Percentiles rank a stretch among this genome's conserved stretches.
phyloP scores from a whole-genome alignment of 2,797 vertebrate species.

The Anas flavirostris region DNA sequence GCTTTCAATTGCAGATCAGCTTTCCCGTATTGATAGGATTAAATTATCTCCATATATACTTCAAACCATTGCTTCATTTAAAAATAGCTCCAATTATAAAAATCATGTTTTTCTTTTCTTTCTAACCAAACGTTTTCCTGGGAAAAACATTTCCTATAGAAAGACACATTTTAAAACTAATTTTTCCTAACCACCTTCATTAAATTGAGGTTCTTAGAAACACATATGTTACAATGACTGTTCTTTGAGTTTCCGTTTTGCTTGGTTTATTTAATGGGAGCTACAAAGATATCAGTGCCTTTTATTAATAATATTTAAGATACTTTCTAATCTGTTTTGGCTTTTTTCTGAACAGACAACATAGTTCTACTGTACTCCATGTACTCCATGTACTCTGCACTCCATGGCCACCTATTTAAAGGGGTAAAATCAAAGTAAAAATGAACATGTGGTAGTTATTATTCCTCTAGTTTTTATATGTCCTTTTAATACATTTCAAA shows the following conservation, averaged over 20 bases:
- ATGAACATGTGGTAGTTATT: neutral
- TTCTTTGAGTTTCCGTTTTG: neutral
- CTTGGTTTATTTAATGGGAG: neutral
- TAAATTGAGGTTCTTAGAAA: neutral
- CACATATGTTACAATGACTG: neutral
- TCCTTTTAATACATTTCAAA: neutral
- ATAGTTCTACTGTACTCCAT: neutral
- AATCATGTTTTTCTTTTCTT: neutral
- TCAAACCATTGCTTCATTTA: neutral
- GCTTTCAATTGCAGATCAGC: neutral
- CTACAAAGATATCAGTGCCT: neutral
- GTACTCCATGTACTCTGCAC: neutral
- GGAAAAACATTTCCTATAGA: neutral
- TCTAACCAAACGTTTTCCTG: neutral
- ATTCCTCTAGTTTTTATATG: neutral
- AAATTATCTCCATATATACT: neutral
- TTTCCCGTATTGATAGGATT: neutral
- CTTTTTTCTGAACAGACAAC: neutral
- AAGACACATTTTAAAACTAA: neutral
- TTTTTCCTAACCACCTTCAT: neutral
- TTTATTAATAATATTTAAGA: conserved; percentile 4
- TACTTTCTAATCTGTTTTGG: conserved; percentile 1
- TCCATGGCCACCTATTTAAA: neutral
- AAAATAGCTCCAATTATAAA: neutral
- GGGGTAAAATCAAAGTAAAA: neutral